Evolutionary conservation across 2,797 vertebrate genomes (phyloP).

Genomic region (Platyrinchus mystaceus): DNA sequence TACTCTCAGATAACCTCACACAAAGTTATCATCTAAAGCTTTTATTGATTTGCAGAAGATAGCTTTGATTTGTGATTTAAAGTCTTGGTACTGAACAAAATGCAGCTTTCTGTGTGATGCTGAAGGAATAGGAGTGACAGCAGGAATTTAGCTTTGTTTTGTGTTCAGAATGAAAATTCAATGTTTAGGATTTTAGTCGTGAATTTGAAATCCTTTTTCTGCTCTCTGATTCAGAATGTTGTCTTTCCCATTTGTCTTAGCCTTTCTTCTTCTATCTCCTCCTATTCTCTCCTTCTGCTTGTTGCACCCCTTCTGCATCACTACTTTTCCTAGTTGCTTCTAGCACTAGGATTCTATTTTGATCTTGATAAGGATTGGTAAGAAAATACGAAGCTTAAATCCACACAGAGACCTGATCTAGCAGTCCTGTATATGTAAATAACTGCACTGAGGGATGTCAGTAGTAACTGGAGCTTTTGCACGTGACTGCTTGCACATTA

Average conservation of each 20-base stretch:
- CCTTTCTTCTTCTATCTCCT: background rate
- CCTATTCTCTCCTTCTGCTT: background rate
- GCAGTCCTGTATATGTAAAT: background rate
- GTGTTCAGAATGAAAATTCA: background rate
- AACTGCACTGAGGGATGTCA: background rate
- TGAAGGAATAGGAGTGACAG: background rate
- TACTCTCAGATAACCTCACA: slow-evolving; percentile 7
- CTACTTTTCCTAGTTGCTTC: background rate
- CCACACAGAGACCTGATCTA: background rate
- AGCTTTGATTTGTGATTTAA: slow-evolving; percentile 27
- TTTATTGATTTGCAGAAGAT: slow-evolving; percentile 48
- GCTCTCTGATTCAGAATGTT: background rate
- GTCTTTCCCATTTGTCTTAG: background rate
- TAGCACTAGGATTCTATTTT: background rate
- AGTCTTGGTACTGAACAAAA: background rate
- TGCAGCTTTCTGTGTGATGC: background rate
- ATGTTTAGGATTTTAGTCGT: background rate
- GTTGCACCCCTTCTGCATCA: background rate
- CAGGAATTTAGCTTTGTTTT: background rate
- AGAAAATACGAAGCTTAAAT: slow-evolving; percentile 20
- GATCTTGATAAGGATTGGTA: background rate
- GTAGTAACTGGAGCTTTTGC: slow-evolving; percentile 12
- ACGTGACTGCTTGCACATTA: background rate
- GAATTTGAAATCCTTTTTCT: slow-evolving; percentile 10
- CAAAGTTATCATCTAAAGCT: slow-evolving; percentile 33